Conservation (phyloP, 1,140 invertebrate species). For the silkworm (Bombyx mori) region DNA sequence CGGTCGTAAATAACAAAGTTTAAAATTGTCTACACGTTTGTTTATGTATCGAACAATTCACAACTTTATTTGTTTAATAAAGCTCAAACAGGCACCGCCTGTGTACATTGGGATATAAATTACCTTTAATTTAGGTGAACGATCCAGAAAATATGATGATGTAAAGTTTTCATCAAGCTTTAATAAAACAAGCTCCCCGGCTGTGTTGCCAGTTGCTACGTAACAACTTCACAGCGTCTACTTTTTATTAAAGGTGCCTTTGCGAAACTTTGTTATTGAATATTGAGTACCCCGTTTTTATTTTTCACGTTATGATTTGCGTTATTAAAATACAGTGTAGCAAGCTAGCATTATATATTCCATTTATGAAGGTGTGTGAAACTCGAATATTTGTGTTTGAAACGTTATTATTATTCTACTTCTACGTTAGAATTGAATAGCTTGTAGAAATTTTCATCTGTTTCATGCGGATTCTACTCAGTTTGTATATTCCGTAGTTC, state of each 20-base stretch:
- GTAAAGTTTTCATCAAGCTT: constrained; percentile 55
- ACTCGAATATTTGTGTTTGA: no score
- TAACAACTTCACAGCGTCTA: constrained; percentile 27
- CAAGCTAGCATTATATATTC: no score
- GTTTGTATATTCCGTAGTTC: no score
- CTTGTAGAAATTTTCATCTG: no score
- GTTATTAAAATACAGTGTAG: no score
- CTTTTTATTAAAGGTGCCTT: constrained; percentile 13
- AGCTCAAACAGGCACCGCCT: constrained; percentile 38
- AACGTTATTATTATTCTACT: no score
- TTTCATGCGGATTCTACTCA: no score
- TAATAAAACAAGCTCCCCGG: constrained; percentile 31
- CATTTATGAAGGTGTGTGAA: no score
- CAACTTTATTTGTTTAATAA: constrained; percentile 65
- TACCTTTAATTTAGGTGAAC: constrained; percentile 62
- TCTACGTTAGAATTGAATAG: no score
- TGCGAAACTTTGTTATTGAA: background rate
- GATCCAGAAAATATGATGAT: constrained; percentile 64
- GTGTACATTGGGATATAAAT: constrained; percentile 61
- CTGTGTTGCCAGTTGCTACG: constrained; percentile 20
- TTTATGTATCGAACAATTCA: constrained; percentile 53
- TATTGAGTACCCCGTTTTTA: no score
- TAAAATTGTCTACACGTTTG: constrained; percentile 41
- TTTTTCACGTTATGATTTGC: no score
- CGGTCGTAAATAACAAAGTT: constrained; percentile 47